Conservation (phyloP, 1,140 invertebrate genomes). For the Andricus grossulariae region DNA sequence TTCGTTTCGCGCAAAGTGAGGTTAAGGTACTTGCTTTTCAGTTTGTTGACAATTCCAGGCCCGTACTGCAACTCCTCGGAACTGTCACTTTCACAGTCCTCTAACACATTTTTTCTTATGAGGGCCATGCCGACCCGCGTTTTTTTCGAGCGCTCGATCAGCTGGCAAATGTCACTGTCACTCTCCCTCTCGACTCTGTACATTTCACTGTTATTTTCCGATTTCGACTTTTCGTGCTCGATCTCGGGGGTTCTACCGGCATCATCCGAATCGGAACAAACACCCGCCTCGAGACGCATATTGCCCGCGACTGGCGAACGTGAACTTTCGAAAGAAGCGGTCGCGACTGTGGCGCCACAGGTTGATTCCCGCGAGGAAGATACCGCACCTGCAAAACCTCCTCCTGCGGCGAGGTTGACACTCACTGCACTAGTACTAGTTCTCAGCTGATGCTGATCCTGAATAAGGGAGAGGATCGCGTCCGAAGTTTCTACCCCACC, state of each 20-base stretch:
- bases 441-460: slow-evolving; percentile 29
- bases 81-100: slow-evolving; percentile 77
- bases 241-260: not conserved
- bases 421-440: slow-evolving; percentile 45
- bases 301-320: slow-evolving; percentile 67
- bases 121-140: slow-evolving; percentile 19
- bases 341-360: slow-evolving; percentile 48
- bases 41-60: slow-evolving; percentile 91
- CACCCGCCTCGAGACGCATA: slow-evolving; percentile 73
- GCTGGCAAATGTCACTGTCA: slow-evolving; percentile 40
- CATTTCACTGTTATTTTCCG: slow-evolving; percentile 2
- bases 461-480: slow-evolving; percentile 49
- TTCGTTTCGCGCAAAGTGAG: slow-evolving; percentile 83
- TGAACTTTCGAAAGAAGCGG: slow-evolving; percentile 34
- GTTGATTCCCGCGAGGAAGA: slow-evolving; percentile 40
- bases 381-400: slow-evolving; percentile 29
- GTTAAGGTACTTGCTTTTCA: slow-evolving; percentile 89
- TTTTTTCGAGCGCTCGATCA: slow-evolving; percentile 42
- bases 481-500: slow-evolving; percentile 63
- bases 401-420: slow-evolving; percentile 26
- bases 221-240: not conserved
- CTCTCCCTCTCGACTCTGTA: not conserved
- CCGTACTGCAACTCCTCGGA: slow-evolving; percentile 92
- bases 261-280: slow-evolving; percentile 68
- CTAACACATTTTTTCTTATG: slow-evolving; percentile 39